Percentiles rank a stretch among this genome's conserved stretches.
These are phyloP conservation scores for Procavia capensis DNA, from an alignment of 2,113 vertebrate genomes.

Conservation along the genomic window DNA sequence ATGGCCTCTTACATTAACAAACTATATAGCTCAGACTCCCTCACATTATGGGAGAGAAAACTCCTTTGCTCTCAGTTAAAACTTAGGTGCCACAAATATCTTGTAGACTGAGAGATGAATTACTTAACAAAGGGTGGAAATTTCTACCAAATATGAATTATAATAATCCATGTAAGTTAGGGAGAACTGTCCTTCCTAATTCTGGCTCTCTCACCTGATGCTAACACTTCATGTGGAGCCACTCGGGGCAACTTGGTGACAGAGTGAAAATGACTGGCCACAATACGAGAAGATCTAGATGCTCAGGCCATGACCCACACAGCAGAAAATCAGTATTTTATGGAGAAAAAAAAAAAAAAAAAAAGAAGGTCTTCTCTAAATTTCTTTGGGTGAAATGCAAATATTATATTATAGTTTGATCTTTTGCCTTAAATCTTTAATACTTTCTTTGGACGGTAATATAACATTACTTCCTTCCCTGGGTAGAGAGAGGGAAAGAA, in stretches of 20 bases:
- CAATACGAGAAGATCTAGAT: neutral
- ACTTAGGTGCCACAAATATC: neutral
- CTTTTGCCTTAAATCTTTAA: neutral
- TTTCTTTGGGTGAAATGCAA: neutral
- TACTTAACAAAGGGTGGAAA: neutral
- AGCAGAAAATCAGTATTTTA: neutral
- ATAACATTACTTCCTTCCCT: neutral
- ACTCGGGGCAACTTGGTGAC: neutral
- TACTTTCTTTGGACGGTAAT: neutral
- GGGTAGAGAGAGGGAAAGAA: neutral
- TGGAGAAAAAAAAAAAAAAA: no score
- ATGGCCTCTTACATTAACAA: neutral
- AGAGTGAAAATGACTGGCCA: neutral
- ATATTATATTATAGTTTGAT: neutral
- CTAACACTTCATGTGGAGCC: neutral
- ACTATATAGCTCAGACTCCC: neutral
- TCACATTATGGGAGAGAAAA: neutral
- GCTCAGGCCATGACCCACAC: fast-evolving
- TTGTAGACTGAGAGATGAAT: neutral
- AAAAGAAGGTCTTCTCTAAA: no score
- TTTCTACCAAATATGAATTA: neutral
- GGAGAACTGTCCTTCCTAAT: neutral
- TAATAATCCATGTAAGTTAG: neutral
- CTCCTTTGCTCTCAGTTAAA: neutral
- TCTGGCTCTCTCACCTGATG: neutral